Conservation (phyloP, 1,140 invertebrate species). For the Pemphigus obesinymphae region DNA sequence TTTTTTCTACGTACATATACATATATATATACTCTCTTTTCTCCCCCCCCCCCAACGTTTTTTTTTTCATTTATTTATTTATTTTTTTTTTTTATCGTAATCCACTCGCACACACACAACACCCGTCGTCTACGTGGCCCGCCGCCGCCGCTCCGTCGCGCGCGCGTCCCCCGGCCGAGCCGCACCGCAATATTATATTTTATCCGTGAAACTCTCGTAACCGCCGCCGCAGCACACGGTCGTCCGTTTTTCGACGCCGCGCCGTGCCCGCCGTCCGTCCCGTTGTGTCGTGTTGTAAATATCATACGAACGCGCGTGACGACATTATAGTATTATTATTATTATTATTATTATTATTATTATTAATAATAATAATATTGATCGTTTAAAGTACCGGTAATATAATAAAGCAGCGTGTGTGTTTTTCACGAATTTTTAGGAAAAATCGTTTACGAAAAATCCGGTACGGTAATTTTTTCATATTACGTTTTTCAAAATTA, state of each 20-base stretch:
- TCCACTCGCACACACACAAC: not conserved
- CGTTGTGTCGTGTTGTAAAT: not conserved
- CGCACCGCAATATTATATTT: not conserved
- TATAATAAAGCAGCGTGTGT: too few relatives aligned
- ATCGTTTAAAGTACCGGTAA: too few relatives aligned
- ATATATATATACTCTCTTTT: too few relatives aligned
- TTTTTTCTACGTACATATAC: not conserved
- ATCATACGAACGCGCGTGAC: not conserved
- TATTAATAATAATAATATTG: too few relatives aligned
- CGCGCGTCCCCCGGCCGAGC: not conserved
- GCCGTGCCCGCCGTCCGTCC: not conserved
- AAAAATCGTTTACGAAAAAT: too few relatives aligned
- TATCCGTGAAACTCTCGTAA: constrained; percentile 12
- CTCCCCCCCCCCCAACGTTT: not conserved
- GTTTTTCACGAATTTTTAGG: too few relatives aligned
- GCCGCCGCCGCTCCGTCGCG: not conserved
- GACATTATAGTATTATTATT: too few relatives aligned
- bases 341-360: too few relatives aligned
- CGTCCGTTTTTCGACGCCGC: constrained; percentile 3
- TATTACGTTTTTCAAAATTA: not conserved
- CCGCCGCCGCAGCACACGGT: not conserved
- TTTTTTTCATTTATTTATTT: not conserved
- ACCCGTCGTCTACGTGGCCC: constrained; percentile 11
- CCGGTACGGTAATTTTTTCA: too few relatives aligned
- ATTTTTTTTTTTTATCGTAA: not conserved